phyloP scores from a whole-genome alignment of 2,113 vertebrate species.

The Accipiter virgatus region DNA sequence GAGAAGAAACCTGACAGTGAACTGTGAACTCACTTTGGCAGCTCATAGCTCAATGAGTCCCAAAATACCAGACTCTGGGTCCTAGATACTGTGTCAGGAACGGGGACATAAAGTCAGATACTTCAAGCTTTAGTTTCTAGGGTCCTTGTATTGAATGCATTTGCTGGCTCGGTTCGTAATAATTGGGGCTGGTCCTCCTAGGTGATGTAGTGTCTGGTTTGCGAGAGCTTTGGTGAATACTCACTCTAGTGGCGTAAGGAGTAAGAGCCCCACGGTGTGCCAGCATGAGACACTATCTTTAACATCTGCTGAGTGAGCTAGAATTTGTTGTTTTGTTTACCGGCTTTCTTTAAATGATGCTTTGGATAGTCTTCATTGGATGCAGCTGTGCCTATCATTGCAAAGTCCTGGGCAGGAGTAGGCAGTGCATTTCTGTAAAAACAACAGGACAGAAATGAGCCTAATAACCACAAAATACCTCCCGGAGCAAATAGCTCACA shows the following conservation, averaged over 20 bases:
- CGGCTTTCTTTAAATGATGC: neutral
- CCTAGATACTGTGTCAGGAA: too few relatives aligned
- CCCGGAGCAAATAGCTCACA: constrained; percentile 2
- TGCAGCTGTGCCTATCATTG: constrained; percentile 7
- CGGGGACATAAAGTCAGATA: too few relatives aligned
- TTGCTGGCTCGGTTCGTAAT: neutral
- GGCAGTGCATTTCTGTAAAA: neutral
- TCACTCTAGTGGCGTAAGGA: neutral
- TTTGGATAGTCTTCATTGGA: constrained; percentile 1
- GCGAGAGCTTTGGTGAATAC: neutral
- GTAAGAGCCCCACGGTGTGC: neutral
- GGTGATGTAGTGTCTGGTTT: neutral
- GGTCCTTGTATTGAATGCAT: neutral
- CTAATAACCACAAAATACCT: constrained; percentile 42
- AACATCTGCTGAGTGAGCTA: neutral
- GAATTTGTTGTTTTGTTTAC: constrained; percentile 1
- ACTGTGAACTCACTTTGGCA: too few relatives aligned
- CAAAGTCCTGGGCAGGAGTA: neutral
- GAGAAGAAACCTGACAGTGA: neutral
- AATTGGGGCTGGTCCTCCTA: neutral
- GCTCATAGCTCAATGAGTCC: too few relatives aligned
- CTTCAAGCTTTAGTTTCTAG: too few relatives aligned
- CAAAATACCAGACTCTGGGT: too few relatives aligned
- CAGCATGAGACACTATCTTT: neutral
- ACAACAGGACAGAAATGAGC: constrained; percentile 10